Base-by-base conservation (phyloP, 2,797 vertebrate species). In the Novumbra hubbsi region DNA sequence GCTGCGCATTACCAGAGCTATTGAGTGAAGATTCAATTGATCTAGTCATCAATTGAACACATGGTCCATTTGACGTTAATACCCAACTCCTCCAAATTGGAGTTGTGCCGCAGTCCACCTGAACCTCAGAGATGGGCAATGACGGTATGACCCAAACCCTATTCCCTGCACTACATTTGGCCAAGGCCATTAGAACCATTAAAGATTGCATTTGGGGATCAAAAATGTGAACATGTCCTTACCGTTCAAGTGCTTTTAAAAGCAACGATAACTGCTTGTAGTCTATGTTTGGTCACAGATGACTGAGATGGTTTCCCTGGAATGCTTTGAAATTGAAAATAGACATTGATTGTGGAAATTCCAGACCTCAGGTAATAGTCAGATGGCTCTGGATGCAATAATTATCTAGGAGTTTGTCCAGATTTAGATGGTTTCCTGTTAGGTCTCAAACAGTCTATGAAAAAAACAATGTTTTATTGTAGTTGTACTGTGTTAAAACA, bases 161-260 rank as follows among this genome's bases (percentile, higher is more conserved):
- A 24, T 21, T 24, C 55, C 21, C 55, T 57, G 21, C 55, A 57
- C 21, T 57, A 57, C 55, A 21, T 57, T 57, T 57, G 55, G n/a
- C 17, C 50, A 52, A n/a, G 55, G n/a, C 21, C 55, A 24, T 57
- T 24, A 57, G 2, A 12, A 24, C 55, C 21, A 24, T 57, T 12
- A 24, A 21, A 24, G 9, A 60, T 24, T 8, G 21, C 55, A 12
- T 60, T 57, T 21, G 6, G 52, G n/a, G 11, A 74, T 0, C 1
- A 41, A 48, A 72, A 50, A 83, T 71, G 34, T 71, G 72, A 86
- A 78, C 71, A 76, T 64, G 52, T 72, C 67, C 28, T 83, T 83
- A 64, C 64, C 69, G 34, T 57, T 82, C 63, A 75, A 71, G 7
- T 71, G 41, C 68, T 55, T 72, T 55, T 60, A 73, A 76, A 79